phyloP scores from a whole-genome alignment of 2,113 vertebrate genomes.

The Petroica traversi region DNA sequence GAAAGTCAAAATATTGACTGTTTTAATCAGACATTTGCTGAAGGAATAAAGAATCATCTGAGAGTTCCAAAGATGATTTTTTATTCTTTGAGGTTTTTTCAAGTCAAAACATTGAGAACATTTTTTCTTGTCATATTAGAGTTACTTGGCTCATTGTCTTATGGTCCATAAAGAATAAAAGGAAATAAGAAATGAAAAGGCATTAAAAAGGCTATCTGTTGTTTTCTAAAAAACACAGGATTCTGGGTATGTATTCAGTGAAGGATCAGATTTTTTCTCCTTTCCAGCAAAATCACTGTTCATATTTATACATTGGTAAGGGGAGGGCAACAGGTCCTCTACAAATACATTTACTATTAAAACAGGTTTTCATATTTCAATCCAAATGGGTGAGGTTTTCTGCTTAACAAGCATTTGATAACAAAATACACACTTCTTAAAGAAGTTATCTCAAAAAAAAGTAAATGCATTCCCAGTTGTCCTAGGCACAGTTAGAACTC shows the following conservation, averaged over 20 bases:
- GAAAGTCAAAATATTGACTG: background rate
- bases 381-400: background rate
- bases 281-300: background rate
- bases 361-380: background rate
- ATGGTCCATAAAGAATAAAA: background rate
- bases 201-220: background rate
- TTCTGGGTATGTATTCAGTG: background rate
- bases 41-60: background rate
- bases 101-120: background rate
- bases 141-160: background rate
- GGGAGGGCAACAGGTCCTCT: background rate
- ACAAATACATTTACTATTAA: background rate
- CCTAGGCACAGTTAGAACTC: background rate
- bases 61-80: background rate
- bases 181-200: background rate
- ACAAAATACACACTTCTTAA: background rate
- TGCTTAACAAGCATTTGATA: background rate
- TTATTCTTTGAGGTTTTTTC: background rate
- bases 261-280: background rate
- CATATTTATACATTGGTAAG: background rate
- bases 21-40: background rate
- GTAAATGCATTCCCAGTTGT: background rate
- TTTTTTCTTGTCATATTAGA: background rate
- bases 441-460: background rate
- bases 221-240: background rate